These are phyloP conservation scores for Caenorhabditis inopinata DNA, from an alignment of 1,140 invertebrate genomes.

Conservation along the genomic window DNA sequence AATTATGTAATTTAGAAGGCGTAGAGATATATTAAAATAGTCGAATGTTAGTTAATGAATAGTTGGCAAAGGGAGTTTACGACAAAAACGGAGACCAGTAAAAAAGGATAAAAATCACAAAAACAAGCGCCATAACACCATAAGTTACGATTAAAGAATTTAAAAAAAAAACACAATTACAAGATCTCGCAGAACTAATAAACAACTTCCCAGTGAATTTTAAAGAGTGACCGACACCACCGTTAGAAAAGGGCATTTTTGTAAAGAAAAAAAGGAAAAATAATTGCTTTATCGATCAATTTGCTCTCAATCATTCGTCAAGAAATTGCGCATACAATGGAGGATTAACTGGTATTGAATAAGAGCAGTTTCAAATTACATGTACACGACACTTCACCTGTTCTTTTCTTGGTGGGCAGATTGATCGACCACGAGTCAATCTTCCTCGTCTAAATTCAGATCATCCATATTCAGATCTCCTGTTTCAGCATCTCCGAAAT, in stretches of 20 bases:
- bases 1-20: conserved; percentile 6
- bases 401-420: conserved; percentile 29
- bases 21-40: not conserved
- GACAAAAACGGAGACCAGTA: not conserved
- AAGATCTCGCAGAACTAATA: not conserved
- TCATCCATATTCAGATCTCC: conserved; percentile 54
- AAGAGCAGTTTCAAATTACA: not conserved
- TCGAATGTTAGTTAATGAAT: not conserved
- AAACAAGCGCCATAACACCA: not conserved
- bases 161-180: not conserved
- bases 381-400: not conserved
- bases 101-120: conserved; percentile 20
- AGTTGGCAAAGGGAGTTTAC: conserved; percentile 7
- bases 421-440: conserved; percentile 48
- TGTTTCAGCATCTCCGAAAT: conserved; percentile 51
- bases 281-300: not conserved
- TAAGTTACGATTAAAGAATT: not conserved
- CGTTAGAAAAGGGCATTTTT: not conserved
- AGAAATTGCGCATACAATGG: not conserved
- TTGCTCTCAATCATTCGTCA: conserved; percentile 28
- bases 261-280: not conserved
- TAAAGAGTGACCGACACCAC: conserved; percentile 25
- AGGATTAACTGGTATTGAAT: not conserved
- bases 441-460: conserved; percentile 55
- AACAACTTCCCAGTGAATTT: conserved; percentile 13